These are phyloP conservation scores for Empis stercorea DNA, from an alignment of 2,888 invertebrate genomes.

Conservation along the genomic window DNA sequence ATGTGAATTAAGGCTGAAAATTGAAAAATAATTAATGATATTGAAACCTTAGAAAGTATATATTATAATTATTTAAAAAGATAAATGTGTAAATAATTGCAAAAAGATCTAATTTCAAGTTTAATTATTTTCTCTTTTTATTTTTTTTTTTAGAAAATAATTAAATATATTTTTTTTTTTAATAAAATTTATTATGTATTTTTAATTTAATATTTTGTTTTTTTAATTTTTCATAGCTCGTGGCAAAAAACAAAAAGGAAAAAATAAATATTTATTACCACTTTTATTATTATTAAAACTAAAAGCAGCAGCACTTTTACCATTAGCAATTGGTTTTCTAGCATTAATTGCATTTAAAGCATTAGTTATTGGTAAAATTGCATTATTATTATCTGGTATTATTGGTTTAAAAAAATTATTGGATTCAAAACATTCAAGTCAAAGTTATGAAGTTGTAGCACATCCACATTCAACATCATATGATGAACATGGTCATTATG, in stretches of 20 bases:
- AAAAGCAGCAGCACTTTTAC: slow-evolving; percentile 66
- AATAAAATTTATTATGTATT: no score
- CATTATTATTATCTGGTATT: slow-evolving; percentile 60
- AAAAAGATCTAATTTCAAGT: no score
- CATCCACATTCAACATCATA: slow-evolving; percentile 45
- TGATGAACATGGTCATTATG: slow-evolving; percentile 45
- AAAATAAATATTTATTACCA: slow-evolving; percentile 62
- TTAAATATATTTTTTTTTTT: no score
- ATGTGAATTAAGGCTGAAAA: no score
- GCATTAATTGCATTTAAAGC: slow-evolving; percentile 76
- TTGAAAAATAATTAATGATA: no score
- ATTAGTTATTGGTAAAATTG: slow-evolving; percentile 69
- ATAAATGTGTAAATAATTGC: no score
- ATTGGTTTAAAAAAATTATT: slow-evolving; percentile 62
- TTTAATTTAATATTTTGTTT: slow-evolving; percentile 1
- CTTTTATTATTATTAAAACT: slow-evolving; percentile 63
- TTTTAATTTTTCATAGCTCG: slow-evolving; percentile 43
- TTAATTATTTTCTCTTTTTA: no score
- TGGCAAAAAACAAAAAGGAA: slow-evolving; percentile 65
- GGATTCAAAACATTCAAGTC: slow-evolving; percentile 51
- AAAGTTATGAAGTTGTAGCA: slow-evolving; percentile 65
- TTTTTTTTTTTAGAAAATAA: no score
- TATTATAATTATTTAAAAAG: no score
- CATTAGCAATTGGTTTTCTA: slow-evolving; percentile 61
- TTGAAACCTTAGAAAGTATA: no score